Evolutionary conservation across 2,113 vertebrate species (phyloP).

Genomic region (Dicentrarchus labrax): DNA sequence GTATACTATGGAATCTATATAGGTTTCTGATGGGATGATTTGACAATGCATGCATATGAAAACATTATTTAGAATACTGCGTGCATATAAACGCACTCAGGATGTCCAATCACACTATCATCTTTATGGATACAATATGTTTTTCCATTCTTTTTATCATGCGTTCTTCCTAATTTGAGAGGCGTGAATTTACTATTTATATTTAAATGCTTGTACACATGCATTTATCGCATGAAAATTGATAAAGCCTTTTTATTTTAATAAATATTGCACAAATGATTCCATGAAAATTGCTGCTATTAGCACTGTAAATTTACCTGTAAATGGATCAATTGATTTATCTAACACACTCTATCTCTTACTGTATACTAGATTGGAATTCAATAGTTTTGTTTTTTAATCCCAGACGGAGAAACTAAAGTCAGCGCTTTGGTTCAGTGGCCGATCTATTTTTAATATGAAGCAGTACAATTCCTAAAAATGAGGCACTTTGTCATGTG

Average conservation of each 20-base stretch:
- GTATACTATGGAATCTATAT: not conserved
- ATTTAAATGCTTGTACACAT: conserved; percentile 64
- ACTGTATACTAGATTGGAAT: conserved; percentile 23
- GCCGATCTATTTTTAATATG: conserved; percentile 46
- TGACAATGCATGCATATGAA: not conserved
- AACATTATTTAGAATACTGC: conserved; percentile 13
- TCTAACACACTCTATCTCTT: conserved; percentile 37
- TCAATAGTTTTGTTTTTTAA: conserved; percentile 11
- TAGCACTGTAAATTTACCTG: conserved; percentile 67
- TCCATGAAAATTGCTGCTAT: conserved; percentile 77
- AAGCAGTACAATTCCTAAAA: conserved; percentile 10
- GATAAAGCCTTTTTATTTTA: conserved; percentile 58
- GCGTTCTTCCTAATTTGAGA: conserved; percentile 28
- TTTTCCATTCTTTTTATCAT: conserved; percentile 40
- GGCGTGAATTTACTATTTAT: conserved; percentile 70
- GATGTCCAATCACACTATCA: conserved; percentile 36
- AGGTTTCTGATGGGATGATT: not conserved
- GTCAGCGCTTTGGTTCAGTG: conserved; percentile 35
- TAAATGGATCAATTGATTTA: conserved; percentile 51
- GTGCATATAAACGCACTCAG: conserved; percentile 10
- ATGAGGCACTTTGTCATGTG: conserved; percentile 64
- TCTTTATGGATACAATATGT: conserved; percentile 3
- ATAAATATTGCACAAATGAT: conserved; percentile 78
- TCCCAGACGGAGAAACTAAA: conserved; percentile 21
- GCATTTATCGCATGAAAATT: conserved; percentile 67